Evolutionary conservation across 2,797 vertebrate species (phyloP), one percentile per base, ranked within the genome.

Genomic region (Karalla daura): DNA sequence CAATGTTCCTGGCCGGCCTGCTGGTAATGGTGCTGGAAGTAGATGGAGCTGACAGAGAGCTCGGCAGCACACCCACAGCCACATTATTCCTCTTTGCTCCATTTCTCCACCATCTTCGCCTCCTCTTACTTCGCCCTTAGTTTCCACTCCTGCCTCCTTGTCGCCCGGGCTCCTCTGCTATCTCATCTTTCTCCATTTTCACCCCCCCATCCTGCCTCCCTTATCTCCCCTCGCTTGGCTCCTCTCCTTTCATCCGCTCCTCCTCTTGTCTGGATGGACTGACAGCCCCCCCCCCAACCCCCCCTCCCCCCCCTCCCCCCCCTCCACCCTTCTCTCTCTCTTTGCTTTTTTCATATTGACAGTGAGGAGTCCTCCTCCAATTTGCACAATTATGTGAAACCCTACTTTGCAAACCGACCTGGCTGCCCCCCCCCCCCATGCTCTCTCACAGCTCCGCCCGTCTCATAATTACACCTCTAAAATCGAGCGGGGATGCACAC

Each of bases 141-240:
- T 69, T 72, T 52, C 61, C 59, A 44, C 50, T 17, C 43, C 45
- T 20, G 0, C 58, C 67, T 59, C 59, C 12, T 45, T 18, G 24
- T 53, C 41, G 15, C 39, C 40, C 24, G 1, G 3, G 33, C 18
- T 17, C 23, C 46, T 44, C 52, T n/a, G 59, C 56, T 69, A 68
- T 79, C 78, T 78, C 76, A 68, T 71, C 59, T 39, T 52, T 61
- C 67, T 77, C 74, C 54, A 68, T 71, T 77, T 74, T 27, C 78
- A 30, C 35, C 52, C 28, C 24, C 17, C 33, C 9, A 37, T 74
- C 71, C 53, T 62, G 62, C 62, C 45, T 44, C 37, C 9, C 83
- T 86, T 79, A 78, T 84, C 83, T 62, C 33, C 51, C 55, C 75
- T 67, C 45, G 39, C 69, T 56, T 5, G 37, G 49, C 33, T 68